Percentiles rank a stretch among this genome's conserved stretches.
Evolutionary conservation across 2,888 invertebrate species (phyloP).

Genomic region (Abrostola triplasia): DNA sequence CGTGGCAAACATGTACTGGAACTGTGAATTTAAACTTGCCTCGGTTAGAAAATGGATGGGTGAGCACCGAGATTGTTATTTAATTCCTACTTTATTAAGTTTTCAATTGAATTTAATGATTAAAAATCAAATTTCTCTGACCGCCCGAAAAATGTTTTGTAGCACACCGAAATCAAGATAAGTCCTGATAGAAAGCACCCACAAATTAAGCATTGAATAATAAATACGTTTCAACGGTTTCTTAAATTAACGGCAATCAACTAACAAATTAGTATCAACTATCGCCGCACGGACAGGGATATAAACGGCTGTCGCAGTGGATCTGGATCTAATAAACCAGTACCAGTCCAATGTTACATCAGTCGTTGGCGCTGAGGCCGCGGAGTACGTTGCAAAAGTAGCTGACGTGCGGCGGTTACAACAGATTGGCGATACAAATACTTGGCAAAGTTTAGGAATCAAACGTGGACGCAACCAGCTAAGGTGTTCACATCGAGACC

Average conservation of each 20-base stretch:
- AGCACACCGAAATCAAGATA: no score
- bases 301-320: neutral
- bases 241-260: no score
- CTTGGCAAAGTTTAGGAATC: neutral
- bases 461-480: neutral
- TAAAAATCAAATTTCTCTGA: no score
- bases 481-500: slow-evolving; percentile 2
- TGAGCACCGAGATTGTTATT: no score
- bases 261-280: no score
- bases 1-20: neutral
- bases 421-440: slow-evolving; percentile 8
- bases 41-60: no score
- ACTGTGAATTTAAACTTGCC: neutral
- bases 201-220: no score
- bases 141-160: no score
- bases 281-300: neutral
- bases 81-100: no score
- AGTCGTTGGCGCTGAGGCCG: slow-evolving; percentile 24
- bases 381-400: slow-evolving; percentile 15
- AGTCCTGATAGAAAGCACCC: no score
- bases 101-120: no score
- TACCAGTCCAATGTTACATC: slow-evolving; percentile 30
- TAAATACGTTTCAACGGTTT: no score
- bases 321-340: slow-evolving; percentile 32
- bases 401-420: slow-evolving; percentile 10